These are phyloP conservation scores for Heliconius ismenius DNA, from an alignment of 2,888 invertebrate genomes.

Conservation along the genomic window DNA sequence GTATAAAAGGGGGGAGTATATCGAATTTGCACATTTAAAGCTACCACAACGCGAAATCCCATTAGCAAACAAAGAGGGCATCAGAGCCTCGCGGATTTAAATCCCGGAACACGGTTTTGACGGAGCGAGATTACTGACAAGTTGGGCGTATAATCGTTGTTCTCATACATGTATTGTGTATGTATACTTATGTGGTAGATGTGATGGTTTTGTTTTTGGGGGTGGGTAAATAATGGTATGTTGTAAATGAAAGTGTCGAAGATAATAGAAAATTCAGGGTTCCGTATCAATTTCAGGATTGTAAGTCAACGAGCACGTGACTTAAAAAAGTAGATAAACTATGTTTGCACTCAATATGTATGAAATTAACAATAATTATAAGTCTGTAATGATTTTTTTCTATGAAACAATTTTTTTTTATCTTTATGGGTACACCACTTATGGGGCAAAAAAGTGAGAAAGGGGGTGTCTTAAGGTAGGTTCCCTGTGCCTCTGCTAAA, in stretches of 20 bases:
- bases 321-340: too few species aligned
- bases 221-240: background rate
- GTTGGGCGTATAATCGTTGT: slow-evolving; percentile 6
- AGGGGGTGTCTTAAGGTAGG: too few species aligned
- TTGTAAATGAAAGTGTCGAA: background rate
- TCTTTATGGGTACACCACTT: too few species aligned
- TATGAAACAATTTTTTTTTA: too few species aligned
- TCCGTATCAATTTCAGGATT: too few species aligned
- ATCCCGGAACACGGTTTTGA: slow-evolving; percentile 36
- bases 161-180: background rate
- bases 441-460: too few species aligned
- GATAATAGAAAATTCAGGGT: too few species aligned
- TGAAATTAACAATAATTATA: too few species aligned
- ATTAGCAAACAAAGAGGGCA: slow-evolving; percentile 66
- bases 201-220: background rate
- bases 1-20: slow-evolving; percentile 28
- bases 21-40: slow-evolving; percentile 36
- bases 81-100: slow-evolving; percentile 55
- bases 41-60: slow-evolving; percentile 41
- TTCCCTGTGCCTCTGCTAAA: too few species aligned
- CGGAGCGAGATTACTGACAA: slow-evolving; percentile 16
- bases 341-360: too few species aligned
- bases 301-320: too few species aligned
- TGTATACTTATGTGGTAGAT: background rate
- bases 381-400: too few species aligned